A percentile compares a stretch with the other conserved stretches of the same genome.
These are phyloP conservation scores for Agonopterix heracliana DNA, from an alignment of 2,888 invertebrate species.

Conservation along the genomic window DNA sequence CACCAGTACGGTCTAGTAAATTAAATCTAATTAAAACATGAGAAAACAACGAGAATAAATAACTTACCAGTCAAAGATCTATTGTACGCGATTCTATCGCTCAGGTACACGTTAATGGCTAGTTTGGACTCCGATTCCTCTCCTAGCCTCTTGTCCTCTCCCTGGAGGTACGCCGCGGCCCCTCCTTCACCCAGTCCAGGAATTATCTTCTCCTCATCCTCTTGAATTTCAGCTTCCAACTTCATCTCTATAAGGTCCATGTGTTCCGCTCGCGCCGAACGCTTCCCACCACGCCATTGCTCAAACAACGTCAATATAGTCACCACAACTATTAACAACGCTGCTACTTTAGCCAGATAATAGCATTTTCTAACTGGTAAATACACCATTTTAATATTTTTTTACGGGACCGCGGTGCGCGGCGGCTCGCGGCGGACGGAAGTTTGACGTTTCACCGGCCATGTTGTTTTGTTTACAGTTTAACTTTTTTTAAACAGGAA, in stretches of 20 bases:
- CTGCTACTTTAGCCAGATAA: conserved; percentile 46
- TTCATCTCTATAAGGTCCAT: conserved; percentile 34
- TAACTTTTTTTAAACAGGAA: conserved; percentile 52
- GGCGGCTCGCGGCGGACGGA: conserved; percentile 17
- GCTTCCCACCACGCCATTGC: conserved; percentile 61
- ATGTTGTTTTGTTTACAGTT: conserved; percentile 46
- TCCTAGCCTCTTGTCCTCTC: conserved; percentile 79
- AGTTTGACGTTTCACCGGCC: conserved; percentile 24
- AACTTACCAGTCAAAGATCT: conserved; percentile 80
- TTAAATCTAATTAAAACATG: too few species aligned
- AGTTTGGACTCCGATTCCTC: conserved; percentile 86
- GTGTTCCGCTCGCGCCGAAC: conserved; percentile 34
- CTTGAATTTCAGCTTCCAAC: conserved; percentile 70
- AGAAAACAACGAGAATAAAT: too few species aligned
- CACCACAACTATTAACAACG: conserved; percentile 46
- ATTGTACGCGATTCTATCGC: conserved; percentile 91
- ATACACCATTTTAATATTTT: conserved; percentile 36
- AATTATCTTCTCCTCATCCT: conserved; percentile 80
- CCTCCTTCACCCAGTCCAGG: conserved; percentile 84
- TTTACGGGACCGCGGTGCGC: conserved; percentile 23
- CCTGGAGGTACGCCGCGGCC: conserved; percentile 79
- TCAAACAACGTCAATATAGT: conserved; percentile 53
- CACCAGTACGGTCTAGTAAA: too few species aligned
- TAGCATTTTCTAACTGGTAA: conserved; percentile 62
- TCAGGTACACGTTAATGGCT: conserved; percentile 91